These are phyloP conservation scores for Charaxes varanes DNA, from an alignment of 1,140 invertebrate genomes.

Conservation along the genomic window DNA sequence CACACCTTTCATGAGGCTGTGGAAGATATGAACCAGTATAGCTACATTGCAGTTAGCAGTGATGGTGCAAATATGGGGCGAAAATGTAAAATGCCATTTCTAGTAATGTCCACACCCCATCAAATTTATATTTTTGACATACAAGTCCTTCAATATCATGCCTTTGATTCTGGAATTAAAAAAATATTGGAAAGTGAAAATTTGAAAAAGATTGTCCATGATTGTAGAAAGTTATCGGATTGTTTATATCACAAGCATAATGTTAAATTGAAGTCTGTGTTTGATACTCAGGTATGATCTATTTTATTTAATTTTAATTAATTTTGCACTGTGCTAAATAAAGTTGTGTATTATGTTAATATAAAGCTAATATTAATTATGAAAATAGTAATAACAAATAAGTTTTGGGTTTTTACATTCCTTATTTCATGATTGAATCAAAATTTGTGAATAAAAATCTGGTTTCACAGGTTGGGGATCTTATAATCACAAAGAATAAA, in stretches of 20 bases:
- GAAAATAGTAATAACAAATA: no score
- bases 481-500: constrained; percentile 67
- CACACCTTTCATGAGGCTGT: constrained; percentile 59
- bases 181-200: constrained; percentile 57
- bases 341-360: no score
- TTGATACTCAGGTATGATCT: constrained; percentile 68
- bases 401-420: no score
- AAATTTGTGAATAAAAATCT: neutral
- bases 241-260: constrained; percentile 70
- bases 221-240: constrained; percentile 68
- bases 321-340: neutral
- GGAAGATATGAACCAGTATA: constrained; percentile 51
- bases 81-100: constrained; percentile 67
- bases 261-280: constrained; percentile 64
- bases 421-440: neutral
- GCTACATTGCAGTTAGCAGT: constrained; percentile 52
- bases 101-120: constrained; percentile 59
- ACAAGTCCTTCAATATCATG: constrained; percentile 64
- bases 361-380: no score
- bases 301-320: neutral
- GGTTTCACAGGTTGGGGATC: constrained; percentile 58
- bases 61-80: constrained; percentile 65
- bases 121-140: constrained; percentile 73
- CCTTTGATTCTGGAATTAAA: constrained; percentile 63
- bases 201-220: constrained; percentile 71